Conservation (phyloP, 2,113 vertebrate species). For the Arenaria interpres region DNA sequence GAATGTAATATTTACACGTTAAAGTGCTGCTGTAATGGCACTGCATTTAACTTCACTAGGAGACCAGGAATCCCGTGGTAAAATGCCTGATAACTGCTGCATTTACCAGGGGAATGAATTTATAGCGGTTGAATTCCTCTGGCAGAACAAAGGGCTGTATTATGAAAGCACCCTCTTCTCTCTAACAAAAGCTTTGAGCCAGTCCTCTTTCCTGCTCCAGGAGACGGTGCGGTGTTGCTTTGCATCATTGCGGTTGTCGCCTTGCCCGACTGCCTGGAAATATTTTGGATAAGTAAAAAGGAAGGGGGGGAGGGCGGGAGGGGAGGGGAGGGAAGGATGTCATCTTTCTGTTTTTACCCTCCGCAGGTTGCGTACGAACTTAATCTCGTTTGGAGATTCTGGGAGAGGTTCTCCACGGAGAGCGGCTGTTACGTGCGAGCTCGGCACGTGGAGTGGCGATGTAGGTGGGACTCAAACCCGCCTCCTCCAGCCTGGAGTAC, state of each 20-base stretch:
- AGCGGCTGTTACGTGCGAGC: neutral
- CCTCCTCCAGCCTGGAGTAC: neutral
- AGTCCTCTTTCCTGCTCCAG: neutral
- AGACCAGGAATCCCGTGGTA: constrained; percentile 69
- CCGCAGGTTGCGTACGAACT: neutral
- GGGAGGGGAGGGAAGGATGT: neutral
- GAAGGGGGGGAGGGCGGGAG: neutral
- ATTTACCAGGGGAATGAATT: constrained; percentile 67
- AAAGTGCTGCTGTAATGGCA: constrained; percentile 70
- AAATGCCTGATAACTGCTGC: constrained; percentile 69
- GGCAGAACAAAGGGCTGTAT: constrained; percentile 61
- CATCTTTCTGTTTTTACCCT: neutral
- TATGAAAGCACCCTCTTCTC: constrained; percentile 59
- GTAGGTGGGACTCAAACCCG: neutral
- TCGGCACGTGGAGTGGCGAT: fast-evolving
- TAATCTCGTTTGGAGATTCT: neutral
- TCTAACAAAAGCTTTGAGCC: constrained; percentile 33
- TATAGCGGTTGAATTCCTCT: constrained; percentile 63
- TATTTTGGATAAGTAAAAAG: neutral
- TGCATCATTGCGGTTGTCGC: neutral
- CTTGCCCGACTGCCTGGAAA: neutral
- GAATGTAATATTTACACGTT: constrained; percentile 73
- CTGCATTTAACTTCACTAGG: constrained; percentile 70
- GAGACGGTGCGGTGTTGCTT: neutral
- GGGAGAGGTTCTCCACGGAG: neutral